Percentiles rank a stretch among this genome's conserved stretches.
phyloP scores from a whole-genome alignment of 2,888 invertebrate genomes.

The Stratiomys singularior region DNA sequence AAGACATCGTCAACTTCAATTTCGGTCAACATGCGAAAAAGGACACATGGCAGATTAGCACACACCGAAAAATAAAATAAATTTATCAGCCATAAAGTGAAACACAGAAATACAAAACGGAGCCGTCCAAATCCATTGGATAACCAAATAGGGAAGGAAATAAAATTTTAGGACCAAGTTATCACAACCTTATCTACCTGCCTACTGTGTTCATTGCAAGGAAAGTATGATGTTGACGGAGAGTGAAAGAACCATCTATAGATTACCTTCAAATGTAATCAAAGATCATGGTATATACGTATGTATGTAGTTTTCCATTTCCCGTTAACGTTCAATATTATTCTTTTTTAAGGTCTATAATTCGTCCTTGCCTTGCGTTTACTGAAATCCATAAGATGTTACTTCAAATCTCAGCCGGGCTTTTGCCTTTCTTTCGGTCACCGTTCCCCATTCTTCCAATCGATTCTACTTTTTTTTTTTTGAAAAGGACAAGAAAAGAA shows the following conservation, averaged over 20 bases:
- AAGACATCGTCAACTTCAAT: conserved; percentile 12
- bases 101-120: background rate
- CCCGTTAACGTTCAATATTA: conserved; percentile 32
- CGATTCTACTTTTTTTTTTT: background rate
- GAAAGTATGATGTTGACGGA: background rate
- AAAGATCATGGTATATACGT: too few relatives aligned
- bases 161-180: conserved; percentile 6
- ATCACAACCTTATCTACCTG: background rate
- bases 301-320: conserved; percentile 21
- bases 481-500: background rate
- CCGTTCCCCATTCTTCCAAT: background rate
- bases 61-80: background rate
- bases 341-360: conserved; percentile 1
- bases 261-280: conserved; percentile 32
- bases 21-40: background rate
- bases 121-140: background rate
- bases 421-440: conserved; percentile 6
- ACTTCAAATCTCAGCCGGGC: conserved; percentile 1
- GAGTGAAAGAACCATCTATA: background rate
- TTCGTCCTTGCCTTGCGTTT: background rate
- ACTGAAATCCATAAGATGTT: background rate
- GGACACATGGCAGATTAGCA: conserved; percentile 25
- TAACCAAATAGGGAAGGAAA: background rate
- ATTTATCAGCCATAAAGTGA: background rate
- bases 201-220: background rate